Conservation (phyloP, 2,113 vertebrate species). For the Tonatia bakeri region DNA sequence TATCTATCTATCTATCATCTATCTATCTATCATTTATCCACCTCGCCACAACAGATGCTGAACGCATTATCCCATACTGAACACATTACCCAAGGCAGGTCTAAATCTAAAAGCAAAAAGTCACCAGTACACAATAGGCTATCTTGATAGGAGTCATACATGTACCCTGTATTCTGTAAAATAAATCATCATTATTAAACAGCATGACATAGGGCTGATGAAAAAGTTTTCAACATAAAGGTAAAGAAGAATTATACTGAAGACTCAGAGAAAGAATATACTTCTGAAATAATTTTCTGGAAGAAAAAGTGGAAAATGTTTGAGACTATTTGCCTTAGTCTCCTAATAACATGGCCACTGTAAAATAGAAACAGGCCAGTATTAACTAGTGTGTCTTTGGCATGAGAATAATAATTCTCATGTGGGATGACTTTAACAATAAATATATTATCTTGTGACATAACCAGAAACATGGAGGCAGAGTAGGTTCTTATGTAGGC, state of each 20-base stretch:
- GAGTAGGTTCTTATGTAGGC: background rate
- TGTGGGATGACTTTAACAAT: background rate
- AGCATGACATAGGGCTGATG: background rate
- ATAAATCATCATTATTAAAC: background rate
- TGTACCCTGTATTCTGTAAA: background rate
- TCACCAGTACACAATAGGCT: background rate
- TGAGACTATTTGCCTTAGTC: background rate
- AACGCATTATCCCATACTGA: background rate
- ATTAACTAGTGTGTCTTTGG: background rate
- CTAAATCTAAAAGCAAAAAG: background rate
- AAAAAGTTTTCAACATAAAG: background rate
- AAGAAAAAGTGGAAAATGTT: background rate
- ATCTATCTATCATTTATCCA: too few relatives aligned
- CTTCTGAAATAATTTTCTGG: conserved; percentile 2
- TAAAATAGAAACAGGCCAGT: background rate
- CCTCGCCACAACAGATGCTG: background rate
- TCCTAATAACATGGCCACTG: background rate
- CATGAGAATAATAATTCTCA: background rate
- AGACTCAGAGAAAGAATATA: background rate
- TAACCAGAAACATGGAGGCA: background rate
- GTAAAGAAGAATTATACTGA: background rate
- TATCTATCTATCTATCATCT: background rate
- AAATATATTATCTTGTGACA: background rate
- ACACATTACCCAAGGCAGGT: background rate
- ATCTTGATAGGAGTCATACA: background rate